Evolutionary conservation across 2,113 vertebrate genomes (phyloP).

Genomic region (Neotoma lepida): DNA sequence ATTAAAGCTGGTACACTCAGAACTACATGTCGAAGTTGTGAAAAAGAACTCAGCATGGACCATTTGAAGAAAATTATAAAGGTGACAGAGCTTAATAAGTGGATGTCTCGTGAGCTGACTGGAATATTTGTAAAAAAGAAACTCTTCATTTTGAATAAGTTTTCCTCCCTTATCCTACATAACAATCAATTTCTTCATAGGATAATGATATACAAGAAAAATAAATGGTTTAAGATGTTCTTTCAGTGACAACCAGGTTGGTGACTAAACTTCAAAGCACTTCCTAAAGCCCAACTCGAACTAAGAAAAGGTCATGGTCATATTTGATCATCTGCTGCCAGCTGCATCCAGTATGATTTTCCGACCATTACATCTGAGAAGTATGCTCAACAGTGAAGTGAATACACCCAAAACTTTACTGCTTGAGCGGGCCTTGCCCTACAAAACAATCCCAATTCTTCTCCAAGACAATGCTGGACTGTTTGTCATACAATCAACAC

Average conservation of each 20-base stretch:
- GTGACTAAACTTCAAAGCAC: background rate
- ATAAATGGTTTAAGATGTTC: background rate
- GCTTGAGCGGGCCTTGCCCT: too few relatives aligned
- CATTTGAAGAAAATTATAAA: background rate
- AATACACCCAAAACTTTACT: too few relatives aligned
- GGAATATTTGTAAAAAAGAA: background rate
- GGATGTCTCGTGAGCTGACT: background rate
- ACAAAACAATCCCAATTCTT: background rate
- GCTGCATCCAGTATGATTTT: background rate
- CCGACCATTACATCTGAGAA: background rate
- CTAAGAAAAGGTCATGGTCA: background rate
- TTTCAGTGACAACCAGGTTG: background rate
- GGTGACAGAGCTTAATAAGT: background rate
- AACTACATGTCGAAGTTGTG: background rate
- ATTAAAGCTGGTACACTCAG: background rate
- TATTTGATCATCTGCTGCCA: background rate
- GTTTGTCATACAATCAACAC: background rate
- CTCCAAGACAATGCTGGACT: too few relatives aligned
- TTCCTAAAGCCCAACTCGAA: background rate
- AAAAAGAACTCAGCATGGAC: background rate
- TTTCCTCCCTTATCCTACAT: too few relatives aligned
- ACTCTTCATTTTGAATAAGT: background rate
- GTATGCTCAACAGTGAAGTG: background rate
- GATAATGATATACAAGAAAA: background rate
- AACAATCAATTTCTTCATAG: background rate